Evolutionary conservation across 2,113 vertebrate genomes (phyloP).

Genomic region (Oenanthe oenanthe): DNA sequence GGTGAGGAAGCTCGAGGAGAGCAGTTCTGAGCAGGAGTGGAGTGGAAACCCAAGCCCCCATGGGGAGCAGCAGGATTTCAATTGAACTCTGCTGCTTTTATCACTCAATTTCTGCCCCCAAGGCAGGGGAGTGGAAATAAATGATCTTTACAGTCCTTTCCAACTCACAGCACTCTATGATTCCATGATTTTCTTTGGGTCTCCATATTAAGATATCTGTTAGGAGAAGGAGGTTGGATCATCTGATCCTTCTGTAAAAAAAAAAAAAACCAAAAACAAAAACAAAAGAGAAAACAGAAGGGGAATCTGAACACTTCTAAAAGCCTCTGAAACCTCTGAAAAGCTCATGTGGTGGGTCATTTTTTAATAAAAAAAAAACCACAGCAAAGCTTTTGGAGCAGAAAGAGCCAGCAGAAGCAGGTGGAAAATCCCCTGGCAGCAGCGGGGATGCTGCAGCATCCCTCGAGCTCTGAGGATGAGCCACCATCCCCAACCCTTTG

Average conservation of each 20-base stretch:
- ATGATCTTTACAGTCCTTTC: not conserved
- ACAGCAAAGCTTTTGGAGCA: not conserved
- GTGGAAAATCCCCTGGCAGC: not conserved
- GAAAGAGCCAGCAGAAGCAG: accelerated
- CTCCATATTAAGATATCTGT: not conserved
- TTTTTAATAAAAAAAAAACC: not conserved
- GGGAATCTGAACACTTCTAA: not conserved
- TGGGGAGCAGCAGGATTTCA: accelerated
- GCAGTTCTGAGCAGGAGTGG: not conserved
- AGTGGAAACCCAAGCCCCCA: not conserved
- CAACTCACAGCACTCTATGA: not conserved
- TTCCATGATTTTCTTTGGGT: not conserved
- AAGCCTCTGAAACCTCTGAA: not conserved
- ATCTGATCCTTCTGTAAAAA: not conserved
- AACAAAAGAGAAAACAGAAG: not conserved
- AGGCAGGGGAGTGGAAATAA: not conserved
- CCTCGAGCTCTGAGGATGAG: accelerated
- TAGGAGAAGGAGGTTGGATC: not conserved
- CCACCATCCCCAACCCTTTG: accelerated
- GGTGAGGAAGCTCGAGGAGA: not conserved
- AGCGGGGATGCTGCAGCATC: not conserved
- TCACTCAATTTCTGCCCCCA: not conserved
- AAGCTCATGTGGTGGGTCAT: not conserved
- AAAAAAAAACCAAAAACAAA: too few relatives aligned
- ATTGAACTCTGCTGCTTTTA: not conserved